phyloP scores from a whole-genome alignment of 2,888 invertebrate species.

The Lissocephala sabroskyi region DNA sequence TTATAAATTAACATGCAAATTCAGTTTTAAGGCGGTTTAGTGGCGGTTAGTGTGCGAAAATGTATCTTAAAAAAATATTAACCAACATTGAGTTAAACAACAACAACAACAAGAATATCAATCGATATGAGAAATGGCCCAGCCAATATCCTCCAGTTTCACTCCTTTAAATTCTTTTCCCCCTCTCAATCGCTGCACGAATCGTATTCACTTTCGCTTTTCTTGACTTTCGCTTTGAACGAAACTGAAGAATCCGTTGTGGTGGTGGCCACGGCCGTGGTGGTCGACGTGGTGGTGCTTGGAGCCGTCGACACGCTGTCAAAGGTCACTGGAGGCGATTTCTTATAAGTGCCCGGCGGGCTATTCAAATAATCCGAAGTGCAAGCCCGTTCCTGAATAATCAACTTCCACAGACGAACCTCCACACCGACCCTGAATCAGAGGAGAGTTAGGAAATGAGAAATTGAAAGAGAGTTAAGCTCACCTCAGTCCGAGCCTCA shows the following conservation, averaged over 20 bases:
- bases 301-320: conserved; percentile 15
- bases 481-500: conserved; percentile 84
- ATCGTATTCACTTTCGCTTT: conserved; percentile 69
- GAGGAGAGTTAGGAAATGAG: too few relatives aligned
- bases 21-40: too few relatives aligned
- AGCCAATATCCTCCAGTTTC: too few relatives aligned
- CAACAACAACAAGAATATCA: conserved; percentile 40
- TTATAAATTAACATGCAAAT: conserved; percentile 52
- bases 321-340: conserved; percentile 3
- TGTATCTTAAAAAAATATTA: conserved; percentile 7
- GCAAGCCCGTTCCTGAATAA: conserved; percentile 72
- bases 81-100: conserved; percentile 13
- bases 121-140: conserved; percentile 19
- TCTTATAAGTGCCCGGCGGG: conserved; percentile 29
- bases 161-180: background rate
- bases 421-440: conserved; percentile 80
- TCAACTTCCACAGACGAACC: conserved; percentile 88
- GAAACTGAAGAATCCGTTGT: conserved; percentile 23
- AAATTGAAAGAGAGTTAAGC: conserved; percentile 25
- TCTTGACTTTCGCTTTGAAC: conserved; percentile 41
- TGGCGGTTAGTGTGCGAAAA: conserved; percentile 19
- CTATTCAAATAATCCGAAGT: conserved; percentile 41
- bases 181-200: conserved; percentile 66
- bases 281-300: conserved; percentile 25
- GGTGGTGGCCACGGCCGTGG: conserved; percentile 23